These are phyloP conservation scores for Aplodontia rufa DNA, from an alignment of 2,113 vertebrate genomes.

Conservation along the genomic window DNA sequence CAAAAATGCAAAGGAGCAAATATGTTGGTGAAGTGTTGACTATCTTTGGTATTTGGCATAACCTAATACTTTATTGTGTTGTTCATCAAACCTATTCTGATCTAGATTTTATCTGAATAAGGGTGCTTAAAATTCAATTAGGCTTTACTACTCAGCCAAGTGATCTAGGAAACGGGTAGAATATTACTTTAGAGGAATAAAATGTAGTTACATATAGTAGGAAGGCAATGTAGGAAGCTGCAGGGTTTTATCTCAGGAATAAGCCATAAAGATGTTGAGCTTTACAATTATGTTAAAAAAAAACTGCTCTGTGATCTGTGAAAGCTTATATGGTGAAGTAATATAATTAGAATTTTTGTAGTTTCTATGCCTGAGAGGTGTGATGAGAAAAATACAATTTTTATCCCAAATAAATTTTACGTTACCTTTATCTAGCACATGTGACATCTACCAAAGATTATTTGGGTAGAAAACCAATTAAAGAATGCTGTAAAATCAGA, in stretches of 20 bases:
- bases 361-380: background rate
- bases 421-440: background rate
- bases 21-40: background rate
- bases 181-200: constrained; percentile 13
- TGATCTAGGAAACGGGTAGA: constrained; percentile 12
- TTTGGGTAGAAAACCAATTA: background rate
- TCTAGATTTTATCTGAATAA: background rate
- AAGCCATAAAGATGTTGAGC: background rate
- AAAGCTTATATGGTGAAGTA: background rate
- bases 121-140: background rate
- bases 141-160: background rate
- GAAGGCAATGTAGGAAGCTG: background rate
- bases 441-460: background rate
- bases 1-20: background rate
- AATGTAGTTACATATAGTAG: constrained; percentile 4
- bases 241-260: constrained; percentile 22
- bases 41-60: background rate
- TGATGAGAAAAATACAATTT: background rate
- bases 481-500: background rate
- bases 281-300: constrained; percentile 51
- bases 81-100: background rate
- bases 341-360: background rate
- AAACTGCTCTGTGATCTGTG: background rate
- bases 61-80: background rate
- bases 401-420: background rate